phyloP scores from a whole-genome alignment of 2,888 invertebrate genomes.

The Hypolimnas misippus region DNA sequence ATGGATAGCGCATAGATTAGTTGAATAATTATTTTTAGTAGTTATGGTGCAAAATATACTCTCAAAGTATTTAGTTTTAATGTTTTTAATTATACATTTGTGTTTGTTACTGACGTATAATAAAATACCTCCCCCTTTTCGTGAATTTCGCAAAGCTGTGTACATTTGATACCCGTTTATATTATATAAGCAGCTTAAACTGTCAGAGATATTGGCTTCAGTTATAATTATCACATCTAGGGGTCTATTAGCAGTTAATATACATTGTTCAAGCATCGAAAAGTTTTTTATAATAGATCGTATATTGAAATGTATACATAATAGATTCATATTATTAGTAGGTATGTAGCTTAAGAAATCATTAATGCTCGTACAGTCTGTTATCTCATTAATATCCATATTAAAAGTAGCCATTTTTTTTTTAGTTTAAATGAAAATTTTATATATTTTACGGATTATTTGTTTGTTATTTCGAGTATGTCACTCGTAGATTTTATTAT shows the following conservation, averaged over 20 bases:
- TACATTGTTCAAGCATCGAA: slow-evolving; percentile 17
- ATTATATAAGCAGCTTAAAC: slow-evolving; percentile 29
- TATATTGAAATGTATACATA: too few relatives aligned
- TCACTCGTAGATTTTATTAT: too few relatives aligned
- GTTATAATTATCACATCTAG: slow-evolving; percentile 28
- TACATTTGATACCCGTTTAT: slow-evolving; percentile 30
- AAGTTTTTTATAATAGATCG: not conserved
- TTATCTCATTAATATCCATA: too few relatives aligned
- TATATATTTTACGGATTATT: not conserved
- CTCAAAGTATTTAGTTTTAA: too few relatives aligned
- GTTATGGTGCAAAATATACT: slow-evolving; percentile 29
- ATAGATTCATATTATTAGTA: too few relatives aligned
- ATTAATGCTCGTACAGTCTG: too few relatives aligned
- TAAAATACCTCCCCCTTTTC: slow-evolving; percentile 38
- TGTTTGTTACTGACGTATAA: slow-evolving; percentile 35
- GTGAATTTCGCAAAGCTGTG: slow-evolving; percentile 12
- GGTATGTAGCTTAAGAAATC: too few relatives aligned
- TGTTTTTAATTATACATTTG: slow-evolving; percentile 11
- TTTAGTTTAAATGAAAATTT: not conserved
- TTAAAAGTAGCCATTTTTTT: too few relatives aligned
- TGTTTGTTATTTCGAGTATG: not conserved
- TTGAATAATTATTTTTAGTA: slow-evolving; percentile 27
- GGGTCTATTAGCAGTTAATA: slow-evolving; percentile 8
- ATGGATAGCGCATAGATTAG: slow-evolving; percentile 31
- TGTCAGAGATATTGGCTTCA: slow-evolving; percentile 36